Evolutionary conservation across 2,888 invertebrate species (phyloP), one percentile per base, ranked within the genome.

Genomic region (Formica aserva): DNA sequence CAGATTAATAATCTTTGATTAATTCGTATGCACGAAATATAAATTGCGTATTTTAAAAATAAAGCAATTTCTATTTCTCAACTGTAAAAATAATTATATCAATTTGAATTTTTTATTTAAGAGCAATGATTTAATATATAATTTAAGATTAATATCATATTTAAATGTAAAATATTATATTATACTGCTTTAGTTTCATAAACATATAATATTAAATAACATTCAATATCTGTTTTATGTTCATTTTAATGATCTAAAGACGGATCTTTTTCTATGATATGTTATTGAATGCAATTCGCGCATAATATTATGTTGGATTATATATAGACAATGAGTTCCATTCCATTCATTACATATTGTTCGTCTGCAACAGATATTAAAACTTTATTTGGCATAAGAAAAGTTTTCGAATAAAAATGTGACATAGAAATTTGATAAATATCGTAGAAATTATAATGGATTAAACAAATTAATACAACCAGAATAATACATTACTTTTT

Each of bases 271-370:
- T 11, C 22, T 22, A 38, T 65, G 22, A 13, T 13, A 3, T 66
- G 29, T 77, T 55, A 38, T 13, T 38, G 26, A 32, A 48, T 63
- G 62, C 66, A 77, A 65, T 65, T 52, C 65, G 26, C 52, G 38
- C 65, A 55, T 76, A 65, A 57, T 18, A 63, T 26, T n/a, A 77
- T 8, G 2, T 38, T 29, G 38, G 26, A 76, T 76, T 65, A 66
- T 18, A 52, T 6, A 18, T 6, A 48, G 8, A 52, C 8, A 52
- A 52, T 26, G 26, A 26, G 9, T 26, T 26, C 26, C 22, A 22
- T 35, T n/a, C 52, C 38, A 66, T 77, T 77, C 18, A 55, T 66
- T 66, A 66, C 18, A 26, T 32, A 55, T 77, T 38, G 9, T 55
- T 66, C 35, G 3, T 26, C 8, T 8, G 0, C n/a, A 52, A 26